Conservation (phyloP, 2,113 vertebrate genomes). For the Butorides virescens region DNA sequence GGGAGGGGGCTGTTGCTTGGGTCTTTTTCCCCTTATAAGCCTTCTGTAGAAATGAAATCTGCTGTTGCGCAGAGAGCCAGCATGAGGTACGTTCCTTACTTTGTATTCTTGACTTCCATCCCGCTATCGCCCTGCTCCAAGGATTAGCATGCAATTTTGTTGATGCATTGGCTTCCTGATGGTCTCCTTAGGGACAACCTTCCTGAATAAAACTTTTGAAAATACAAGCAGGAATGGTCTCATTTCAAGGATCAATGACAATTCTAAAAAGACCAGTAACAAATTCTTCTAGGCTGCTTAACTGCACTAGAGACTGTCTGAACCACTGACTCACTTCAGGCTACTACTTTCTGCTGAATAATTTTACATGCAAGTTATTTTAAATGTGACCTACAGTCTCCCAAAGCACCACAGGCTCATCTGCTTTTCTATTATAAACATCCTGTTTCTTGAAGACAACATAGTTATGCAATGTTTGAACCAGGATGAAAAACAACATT, state of each 20-base stretch:
- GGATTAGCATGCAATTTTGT: background rate
- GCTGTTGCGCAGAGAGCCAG: background rate
- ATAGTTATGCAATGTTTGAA: background rate
- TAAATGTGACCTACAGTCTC: constrained; percentile 15
- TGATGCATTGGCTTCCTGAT: background rate
- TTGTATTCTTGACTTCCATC: background rate
- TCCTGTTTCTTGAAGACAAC: background rate
- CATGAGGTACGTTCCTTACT: background rate
- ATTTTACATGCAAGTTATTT: constrained; percentile 2
- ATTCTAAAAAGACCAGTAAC: background rate
- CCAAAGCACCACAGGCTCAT: background rate
- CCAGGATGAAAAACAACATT: background rate
- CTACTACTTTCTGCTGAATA: constrained; percentile 23
- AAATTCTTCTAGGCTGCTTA: background rate
- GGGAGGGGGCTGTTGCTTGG: background rate
- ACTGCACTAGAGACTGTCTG: background rate
- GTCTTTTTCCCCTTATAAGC: background rate
- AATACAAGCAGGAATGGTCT: background rate
- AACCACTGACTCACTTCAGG: background rate
- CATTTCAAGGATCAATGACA: background rate
- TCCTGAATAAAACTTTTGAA: background rate
- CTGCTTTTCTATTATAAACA: background rate
- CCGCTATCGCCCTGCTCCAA: background rate
- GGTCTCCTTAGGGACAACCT: background rate
- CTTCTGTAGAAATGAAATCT: background rate